Evolutionary conservation across 92 coral and sea anemone species (phyloP), one percentile per base, ranked within the genome.

Genomic region (Blastomussa wellsi): DNA sequence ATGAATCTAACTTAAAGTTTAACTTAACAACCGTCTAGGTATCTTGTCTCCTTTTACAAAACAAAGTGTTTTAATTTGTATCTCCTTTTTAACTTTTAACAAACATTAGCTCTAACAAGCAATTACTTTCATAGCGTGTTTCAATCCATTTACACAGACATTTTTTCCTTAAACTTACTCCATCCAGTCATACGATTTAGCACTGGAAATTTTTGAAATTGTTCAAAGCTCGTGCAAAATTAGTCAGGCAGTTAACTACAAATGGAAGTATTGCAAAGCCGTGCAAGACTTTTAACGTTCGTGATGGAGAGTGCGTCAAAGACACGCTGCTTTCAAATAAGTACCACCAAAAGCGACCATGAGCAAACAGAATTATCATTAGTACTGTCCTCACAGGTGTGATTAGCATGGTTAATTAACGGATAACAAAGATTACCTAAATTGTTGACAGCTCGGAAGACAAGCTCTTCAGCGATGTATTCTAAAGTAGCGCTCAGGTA

Each of bases 381-480:
- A 7, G 22, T 20, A 72, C 72, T 39, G 2, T 74, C 29, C 26
- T 48, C 79, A 71, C 2, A 53, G 16, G 31, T 15, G 17, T 17
- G 42, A 44, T 81, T 83, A 73, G 80, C 87, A 74, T 74, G 73
- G 49, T 83, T 74, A 83, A 83, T 83, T 48, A 79, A 52, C 67
- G 32, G 67, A 67, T n/a, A 66, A 66, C 77, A 73, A 90, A 76
- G 72, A 60, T 70, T 79, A 92, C 98, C 94, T 79, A 84, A 72
- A 42, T 76, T 82, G 73, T 87, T 79, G 60, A 94, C 98, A 41
- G 95, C 95, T 62, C 98, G 86, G 72, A 68, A 94, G 20, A 92
- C 93, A 42, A 90, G 91, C 86, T 94, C 98, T 74, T 94, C 98
- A 29, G 98, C 98, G 26, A 94, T 90, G 84, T 78, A 94, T 78